Base-by-base conservation (phyloP, 2,797 vertebrate species). In the Pantherophis vulpinus region DNA sequence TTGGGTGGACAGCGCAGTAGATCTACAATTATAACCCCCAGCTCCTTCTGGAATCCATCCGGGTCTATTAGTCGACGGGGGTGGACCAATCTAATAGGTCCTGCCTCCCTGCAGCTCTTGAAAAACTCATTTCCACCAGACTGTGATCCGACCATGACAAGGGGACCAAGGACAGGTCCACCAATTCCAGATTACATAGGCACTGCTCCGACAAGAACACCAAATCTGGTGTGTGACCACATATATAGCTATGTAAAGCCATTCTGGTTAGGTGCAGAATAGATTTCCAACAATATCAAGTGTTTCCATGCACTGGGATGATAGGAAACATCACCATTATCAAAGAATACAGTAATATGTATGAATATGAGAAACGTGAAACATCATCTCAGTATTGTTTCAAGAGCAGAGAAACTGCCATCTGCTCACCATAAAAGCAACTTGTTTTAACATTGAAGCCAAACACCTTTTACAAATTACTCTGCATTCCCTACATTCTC, bases 391-490 rank as follows among this genome's bases (percentile, higher is more conserved):
- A 32, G 32, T 58, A 47, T 59, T 60, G 0, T 86, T 90, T 92
- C 95, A 83, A 87, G 70, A 95, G 47, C 87, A 14, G 91, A 42
- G 79, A 93, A 23, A 54, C 59, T 1, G 0, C 13, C 0, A 5
- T 66, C 91, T 66, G 55, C 66, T 91, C 63, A 92, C 93, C 95
- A 95, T 95, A 94, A 86, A 63, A 25, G 42, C 93, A 89, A 60
- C 56, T 83, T 37, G 12, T 89, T 0, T 90, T 91, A 88, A 89
- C 0, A 0, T 0, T 4, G n/a, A 74, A 95, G 95, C 96, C 96
- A 97, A 96, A 94, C 96, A 97, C 95, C 97, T 96, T 95, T 92
- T 95, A 91, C 95, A 94, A 95, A 96, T 97, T 96, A 95, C 90
- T 5, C 89, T 51, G 94, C 96, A 97, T 96, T 95, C 91, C 88